Evolutionary conservation across 2,113 vertebrate genomes (phyloP).

Genomic region (Zootoca vivipara): DNA sequence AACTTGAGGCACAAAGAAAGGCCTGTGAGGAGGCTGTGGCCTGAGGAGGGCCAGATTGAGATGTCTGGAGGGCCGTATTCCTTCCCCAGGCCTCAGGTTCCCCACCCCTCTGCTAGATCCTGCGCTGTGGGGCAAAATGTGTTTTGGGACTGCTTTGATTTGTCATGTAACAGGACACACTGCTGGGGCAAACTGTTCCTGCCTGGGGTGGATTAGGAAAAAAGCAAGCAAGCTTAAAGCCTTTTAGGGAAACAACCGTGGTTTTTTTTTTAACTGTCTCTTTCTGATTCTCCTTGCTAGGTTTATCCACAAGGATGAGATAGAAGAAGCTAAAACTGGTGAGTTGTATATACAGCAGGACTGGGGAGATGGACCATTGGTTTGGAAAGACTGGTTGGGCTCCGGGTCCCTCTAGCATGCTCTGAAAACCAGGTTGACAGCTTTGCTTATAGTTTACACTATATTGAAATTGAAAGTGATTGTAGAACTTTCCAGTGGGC

Average conservation of each 20-base stretch:
- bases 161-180: too few relatives aligned
- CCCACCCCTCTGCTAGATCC: neutral
- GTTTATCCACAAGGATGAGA: conserved; percentile 40
- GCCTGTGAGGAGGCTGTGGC: too few relatives aligned
- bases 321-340: neutral
- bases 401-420: neutral
- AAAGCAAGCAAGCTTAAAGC: neutral
- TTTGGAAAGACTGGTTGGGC: neutral
- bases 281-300: neutral
- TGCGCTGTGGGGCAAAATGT: neutral
- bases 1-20: too few relatives aligned
- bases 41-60: too few relatives aligned
- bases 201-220: neutral
- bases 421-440: neutral
- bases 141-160: neutral
- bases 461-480: too few relatives aligned
- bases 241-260: neutral
- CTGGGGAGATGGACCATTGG: neutral
- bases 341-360: neutral
- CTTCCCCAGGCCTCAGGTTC: too few relatives aligned
- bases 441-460: neutral
- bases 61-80: too few relatives aligned
- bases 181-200: neutral
- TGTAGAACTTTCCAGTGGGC: too few relatives aligned
- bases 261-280: neutral